Percentiles rank a stretch among this genome's conserved stretches.
Conservation (phyloP, 2,888 invertebrate genomes). For the Acanthosepion esculentum region DNA sequence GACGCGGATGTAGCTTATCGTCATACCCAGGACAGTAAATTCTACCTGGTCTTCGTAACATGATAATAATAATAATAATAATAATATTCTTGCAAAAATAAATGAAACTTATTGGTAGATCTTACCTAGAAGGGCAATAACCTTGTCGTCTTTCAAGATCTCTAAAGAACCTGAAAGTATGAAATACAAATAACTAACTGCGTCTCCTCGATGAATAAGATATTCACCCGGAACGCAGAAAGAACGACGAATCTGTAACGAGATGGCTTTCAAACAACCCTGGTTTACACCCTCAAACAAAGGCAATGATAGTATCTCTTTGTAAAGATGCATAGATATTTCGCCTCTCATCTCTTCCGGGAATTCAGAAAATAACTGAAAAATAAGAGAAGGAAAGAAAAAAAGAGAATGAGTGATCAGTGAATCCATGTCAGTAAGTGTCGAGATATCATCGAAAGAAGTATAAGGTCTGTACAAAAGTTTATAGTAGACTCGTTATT, state of each 20-base stretch:
- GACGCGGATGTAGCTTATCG: too few relatives aligned
- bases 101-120: too few relatives aligned
- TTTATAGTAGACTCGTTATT: too few relatives aligned
- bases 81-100: too few relatives aligned
- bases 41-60: too few relatives aligned
- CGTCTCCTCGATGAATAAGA: constrained; percentile 94
- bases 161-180: constrained; percentile 98
- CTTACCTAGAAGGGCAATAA: constrained; percentile 95
- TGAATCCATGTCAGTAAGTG: background rate
- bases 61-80: too few relatives aligned
- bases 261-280: constrained; percentile 92
- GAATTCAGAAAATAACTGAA: constrained; percentile 83
- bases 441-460: background rate
- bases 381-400: background rate
- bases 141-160: constrained; percentile 96
- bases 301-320: constrained; percentile 93
- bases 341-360: constrained; percentile 96
- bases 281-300: constrained; percentile 96
- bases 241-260: constrained; percentile 92
- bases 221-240: constrained; percentile 97
- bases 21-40: too few relatives aligned
- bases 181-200: constrained; percentile 93
- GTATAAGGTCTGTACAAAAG: too few relatives aligned
- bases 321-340: constrained; percentile 94
- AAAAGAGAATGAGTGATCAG: background rate